Percentiles rank a stretch among this genome's conserved stretches.
Conservation (phyloP, 2,888 invertebrate species). For the Auanema freiburgensis region DNA sequence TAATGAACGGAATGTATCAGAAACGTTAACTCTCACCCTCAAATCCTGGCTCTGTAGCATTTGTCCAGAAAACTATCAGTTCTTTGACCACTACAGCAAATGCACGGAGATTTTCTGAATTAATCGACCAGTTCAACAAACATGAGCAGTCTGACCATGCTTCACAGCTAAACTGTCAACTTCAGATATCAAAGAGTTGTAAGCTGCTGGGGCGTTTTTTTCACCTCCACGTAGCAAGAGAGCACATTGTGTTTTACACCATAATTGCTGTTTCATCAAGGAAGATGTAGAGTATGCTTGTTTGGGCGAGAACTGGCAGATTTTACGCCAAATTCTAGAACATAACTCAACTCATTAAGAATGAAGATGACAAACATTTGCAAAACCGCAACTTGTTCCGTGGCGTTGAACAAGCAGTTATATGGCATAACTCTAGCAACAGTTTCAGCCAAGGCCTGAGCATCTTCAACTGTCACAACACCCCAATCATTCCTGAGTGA, state of each 20-base stretch:
- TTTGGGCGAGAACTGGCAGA: conserved; percentile 46
- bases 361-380: conserved; percentile 22
- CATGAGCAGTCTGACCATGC: conserved; percentile 24
- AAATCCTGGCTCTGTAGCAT: conserved; percentile 39
- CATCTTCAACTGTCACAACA: conserved; percentile 40
- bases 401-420: conserved; percentile 31
- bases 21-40: no score
- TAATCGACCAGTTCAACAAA: conserved; percentile 1
- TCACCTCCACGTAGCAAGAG: conserved; percentile 37
- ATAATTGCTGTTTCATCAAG: conserved; percentile 43
- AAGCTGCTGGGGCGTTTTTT: conserved; percentile 27
- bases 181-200: conserved; percentile 43
- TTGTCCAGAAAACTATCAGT: conserved; percentile 51
- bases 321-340: conserved; percentile 54
- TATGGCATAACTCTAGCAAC: conserved; percentile 30
- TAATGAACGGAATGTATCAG: no score
- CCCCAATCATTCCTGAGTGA: conserved; percentile 46
- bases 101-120: conserved; percentile 38
- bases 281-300: conserved; percentile 20
- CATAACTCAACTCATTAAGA: not conserved
- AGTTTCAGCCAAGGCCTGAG: conserved; percentile 26
- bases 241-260: conserved; percentile 44
- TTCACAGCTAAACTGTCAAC: conserved; percentile 30
- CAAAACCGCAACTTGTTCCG: conserved; percentile 32
- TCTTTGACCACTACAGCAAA: conserved; percentile 48